A percentile compares a stretch with the other conserved stretches of the same genome.
phyloP scores from a whole-genome alignment of 2,797 vertebrate genomes.

The Sarcoramphus papa region DNA sequence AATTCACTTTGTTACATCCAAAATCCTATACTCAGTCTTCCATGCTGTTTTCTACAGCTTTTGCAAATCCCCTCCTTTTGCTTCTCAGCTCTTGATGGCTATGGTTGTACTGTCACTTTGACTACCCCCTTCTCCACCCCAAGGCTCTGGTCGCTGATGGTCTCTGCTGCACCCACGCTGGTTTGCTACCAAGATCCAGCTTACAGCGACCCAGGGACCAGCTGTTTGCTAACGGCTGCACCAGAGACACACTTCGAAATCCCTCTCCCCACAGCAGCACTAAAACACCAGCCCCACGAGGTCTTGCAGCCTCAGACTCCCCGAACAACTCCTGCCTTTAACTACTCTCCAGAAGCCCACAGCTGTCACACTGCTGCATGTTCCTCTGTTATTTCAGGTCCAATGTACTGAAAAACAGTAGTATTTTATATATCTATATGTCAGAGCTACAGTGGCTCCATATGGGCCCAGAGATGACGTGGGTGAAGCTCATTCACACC shows the following conservation, averaged over 20 bases:
- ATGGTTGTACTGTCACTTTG: background rate
- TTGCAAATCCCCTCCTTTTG: background rate
- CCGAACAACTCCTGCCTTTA: background rate
- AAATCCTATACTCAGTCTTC: background rate
- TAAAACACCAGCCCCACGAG: background rate
- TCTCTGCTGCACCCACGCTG: background rate
- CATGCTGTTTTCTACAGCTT: fast-evolving
- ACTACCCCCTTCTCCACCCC: background rate
- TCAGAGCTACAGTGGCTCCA: background rate
- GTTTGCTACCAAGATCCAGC: background rate
- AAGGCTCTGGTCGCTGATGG: background rate
- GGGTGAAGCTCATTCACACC: background rate
- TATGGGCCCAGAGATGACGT: background rate
- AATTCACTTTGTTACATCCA: background rate
- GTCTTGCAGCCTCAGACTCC: background rate
- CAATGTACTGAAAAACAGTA: background rate
- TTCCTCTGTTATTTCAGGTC: background rate
- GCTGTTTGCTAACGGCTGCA: background rate
- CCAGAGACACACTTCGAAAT: background rate
- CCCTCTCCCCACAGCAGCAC: background rate
- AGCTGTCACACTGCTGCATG: background rate
- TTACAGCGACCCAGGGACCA: background rate
- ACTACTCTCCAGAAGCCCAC: background rate
- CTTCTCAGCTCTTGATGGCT: background rate
- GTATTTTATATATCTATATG: background rate